These are phyloP conservation scores for Sternarchorhynchus goeldii DNA, from an alignment of 2,797 vertebrate species.

Conservation along the genomic window DNA sequence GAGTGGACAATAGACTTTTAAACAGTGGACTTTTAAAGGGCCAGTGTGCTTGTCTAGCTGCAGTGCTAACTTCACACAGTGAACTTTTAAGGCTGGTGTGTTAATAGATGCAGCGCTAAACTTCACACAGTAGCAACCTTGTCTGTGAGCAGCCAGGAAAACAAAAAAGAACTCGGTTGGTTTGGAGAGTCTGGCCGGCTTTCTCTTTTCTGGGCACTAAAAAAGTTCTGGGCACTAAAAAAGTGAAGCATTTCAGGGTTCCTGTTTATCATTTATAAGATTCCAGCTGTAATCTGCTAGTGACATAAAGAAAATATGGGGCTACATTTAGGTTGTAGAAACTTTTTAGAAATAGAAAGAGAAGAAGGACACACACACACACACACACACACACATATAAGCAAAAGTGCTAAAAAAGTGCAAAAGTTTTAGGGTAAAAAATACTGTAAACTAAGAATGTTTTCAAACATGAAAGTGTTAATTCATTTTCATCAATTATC, in stretches of 20 bases:
- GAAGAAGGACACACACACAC: too few species aligned
- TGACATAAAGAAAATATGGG: neutral
- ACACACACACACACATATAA: too few species aligned
- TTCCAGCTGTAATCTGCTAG: neutral
- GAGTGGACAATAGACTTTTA: neutral
- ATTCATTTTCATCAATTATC: too few species aligned
- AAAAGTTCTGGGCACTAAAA: neutral
- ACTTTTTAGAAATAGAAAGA: too few species aligned
- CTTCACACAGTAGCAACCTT: slow-evolving; percentile 19
- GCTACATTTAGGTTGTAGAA: neutral
- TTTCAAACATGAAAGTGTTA: too few species aligned
- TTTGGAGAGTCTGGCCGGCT: neutral
- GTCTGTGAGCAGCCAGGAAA: slow-evolving; percentile 9
- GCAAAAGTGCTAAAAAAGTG: too few species aligned
- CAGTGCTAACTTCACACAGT: slow-evolving; percentile 6
- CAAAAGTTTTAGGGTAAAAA: too few species aligned
- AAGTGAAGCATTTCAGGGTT: neutral
- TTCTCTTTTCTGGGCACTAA: neutral
- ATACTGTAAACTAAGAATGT: too few species aligned
- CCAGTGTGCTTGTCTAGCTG: neutral
- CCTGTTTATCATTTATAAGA: neutral
- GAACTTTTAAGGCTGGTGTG: neutral
- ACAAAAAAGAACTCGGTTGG: neutral
- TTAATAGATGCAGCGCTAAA: slow-evolving; percentile 9
- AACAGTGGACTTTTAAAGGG: slow-evolving; percentile 4